Base-by-base conservation (phyloP, 2,113 vertebrate species). In the Prunella himalayana region DNA sequence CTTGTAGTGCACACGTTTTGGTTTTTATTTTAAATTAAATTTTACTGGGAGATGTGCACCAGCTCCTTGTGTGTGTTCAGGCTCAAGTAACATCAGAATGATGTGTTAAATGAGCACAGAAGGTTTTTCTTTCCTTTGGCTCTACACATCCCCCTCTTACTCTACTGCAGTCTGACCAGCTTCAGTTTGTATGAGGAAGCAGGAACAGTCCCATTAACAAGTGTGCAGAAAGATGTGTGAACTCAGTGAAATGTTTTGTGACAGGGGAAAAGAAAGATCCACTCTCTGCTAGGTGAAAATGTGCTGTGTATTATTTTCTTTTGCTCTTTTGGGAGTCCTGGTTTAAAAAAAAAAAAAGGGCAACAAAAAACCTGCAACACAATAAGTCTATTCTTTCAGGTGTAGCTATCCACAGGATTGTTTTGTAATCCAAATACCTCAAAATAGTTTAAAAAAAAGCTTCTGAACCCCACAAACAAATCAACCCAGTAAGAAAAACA, bases 401-500 rank as follows among this genome's bases (percentile, higher is more conserved):
- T 71, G 51, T 66, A 51, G 30, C 27, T 84, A 3, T 65, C 25
- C 4, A 6, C 15, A 35, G 33, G 72, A 24, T 70, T 70, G 12
- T 20, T 21, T 28, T 83, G n/a, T 50, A 70, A 53, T 17, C 15
- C 15, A 47, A 45, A 78, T 47, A 20, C 25, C 14, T 23, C 37
- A n/a, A 70, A 81, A 27, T 10, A 73, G 13, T 59, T 66, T 4
- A 31, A 47, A 50, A 35, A 57, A 37, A 64, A 64, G 27, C 21
- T 12, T 10, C 7, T 0, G 1, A 53, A 56, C 27, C 13, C 5
- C 28, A 39, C 28, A 28, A 75, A 70, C 11, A 12, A 41, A 30
- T 54, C 5, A 37, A 25, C 10, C 13, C 42, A 37, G 15, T 28
- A 14, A 30, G 35, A 54, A 33, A 79, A n/a, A 47, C 16, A 20